phyloP scores from a whole-genome alignment of 2,888 invertebrate genomes.

The Sesia bembeciformis region DNA sequence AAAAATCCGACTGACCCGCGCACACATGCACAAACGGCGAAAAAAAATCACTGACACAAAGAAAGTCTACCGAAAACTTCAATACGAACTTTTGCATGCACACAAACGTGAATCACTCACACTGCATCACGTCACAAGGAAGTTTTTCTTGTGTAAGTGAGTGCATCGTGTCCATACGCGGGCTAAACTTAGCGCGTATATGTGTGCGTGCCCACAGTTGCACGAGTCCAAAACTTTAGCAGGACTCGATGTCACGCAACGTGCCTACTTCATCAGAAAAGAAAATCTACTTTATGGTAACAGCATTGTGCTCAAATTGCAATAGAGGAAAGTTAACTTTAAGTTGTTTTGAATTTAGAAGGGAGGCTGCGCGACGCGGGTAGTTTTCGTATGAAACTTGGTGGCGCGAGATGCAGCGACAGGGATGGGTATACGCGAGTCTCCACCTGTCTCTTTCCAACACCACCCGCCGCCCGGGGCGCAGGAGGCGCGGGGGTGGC shows the following conservation, averaged over 20 bases:
- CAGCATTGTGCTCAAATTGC: neutral
- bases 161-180: constrained; percentile 45
- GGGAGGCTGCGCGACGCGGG: constrained; percentile 58
- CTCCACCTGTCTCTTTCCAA: constrained; percentile 31
- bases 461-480: constrained; percentile 41
- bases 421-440: constrained; percentile 33
- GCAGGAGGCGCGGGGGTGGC: constrained; percentile 28
- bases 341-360: constrained; percentile 18
- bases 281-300: neutral
- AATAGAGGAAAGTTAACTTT: constrained; percentile 7
- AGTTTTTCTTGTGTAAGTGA: constrained; percentile 41
- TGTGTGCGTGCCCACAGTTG: constrained; percentile 57
- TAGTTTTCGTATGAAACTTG: constrained; percentile 69
- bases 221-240: constrained; percentile 61
- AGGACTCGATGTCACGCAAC: constrained; percentile 15
- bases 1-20: constrained; percentile 68
- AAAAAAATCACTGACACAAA: constrained; percentile 75
- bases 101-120: constrained; percentile 27
- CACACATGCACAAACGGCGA: constrained; percentile 53
- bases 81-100: constrained; percentile 64
- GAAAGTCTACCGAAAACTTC: constrained; percentile 71
- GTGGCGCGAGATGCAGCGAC: constrained; percentile 64
- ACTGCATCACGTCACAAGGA: constrained; percentile 33
- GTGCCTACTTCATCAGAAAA: constrained; percentile 5
- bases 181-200: constrained; percentile 61